Conservation (phyloP, 2,888 invertebrate species). For the Glomeris marginata region DNA sequence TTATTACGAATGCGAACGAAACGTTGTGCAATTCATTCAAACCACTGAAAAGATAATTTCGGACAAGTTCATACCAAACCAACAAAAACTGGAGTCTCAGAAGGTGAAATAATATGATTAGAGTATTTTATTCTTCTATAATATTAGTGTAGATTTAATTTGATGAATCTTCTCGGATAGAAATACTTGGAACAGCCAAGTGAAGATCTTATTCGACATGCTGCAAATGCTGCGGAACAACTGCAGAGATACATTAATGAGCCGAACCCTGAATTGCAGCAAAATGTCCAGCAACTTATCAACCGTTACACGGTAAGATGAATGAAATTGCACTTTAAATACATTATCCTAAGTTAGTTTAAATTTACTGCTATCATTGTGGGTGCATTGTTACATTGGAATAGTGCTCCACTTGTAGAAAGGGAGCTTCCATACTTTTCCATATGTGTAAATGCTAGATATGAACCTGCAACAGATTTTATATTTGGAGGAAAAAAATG, state of each 20-base stretch:
- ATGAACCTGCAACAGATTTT: too few relatives aligned
- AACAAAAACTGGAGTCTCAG: constrained; percentile 65
- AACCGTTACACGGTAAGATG: too few relatives aligned
- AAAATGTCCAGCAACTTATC: constrained; percentile 11
- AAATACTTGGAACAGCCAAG: constrained; percentile 75
- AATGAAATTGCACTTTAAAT: neutral
- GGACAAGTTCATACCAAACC: constrained; percentile 62
- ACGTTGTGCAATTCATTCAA: constrained; percentile 72
- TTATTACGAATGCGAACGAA: constrained; percentile 59
- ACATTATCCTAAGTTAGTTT: neutral
- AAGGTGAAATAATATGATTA: constrained; percentile 33
- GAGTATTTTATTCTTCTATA: neutral
- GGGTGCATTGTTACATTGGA: too few relatives aligned
- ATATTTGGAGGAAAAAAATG: too few relatives aligned
- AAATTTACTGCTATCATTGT: too few relatives aligned
- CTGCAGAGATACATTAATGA: constrained; percentile 48
- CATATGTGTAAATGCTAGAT: too few relatives aligned
- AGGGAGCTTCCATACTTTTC: too few relatives aligned
- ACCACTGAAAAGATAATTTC: constrained; percentile 65
- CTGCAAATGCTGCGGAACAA: constrained; percentile 61
- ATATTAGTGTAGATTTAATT: neutral
- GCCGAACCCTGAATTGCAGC: constrained; percentile 41
- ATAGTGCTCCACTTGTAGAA: too few relatives aligned
- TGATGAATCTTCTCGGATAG: constrained; percentile 20
- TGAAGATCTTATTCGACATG: constrained; percentile 43